Percentiles rank a stretch among this genome's conserved stretches.
phyloP scores from a whole-genome alignment of 2,888 invertebrate species.

The Patella pellucida region DNA sequence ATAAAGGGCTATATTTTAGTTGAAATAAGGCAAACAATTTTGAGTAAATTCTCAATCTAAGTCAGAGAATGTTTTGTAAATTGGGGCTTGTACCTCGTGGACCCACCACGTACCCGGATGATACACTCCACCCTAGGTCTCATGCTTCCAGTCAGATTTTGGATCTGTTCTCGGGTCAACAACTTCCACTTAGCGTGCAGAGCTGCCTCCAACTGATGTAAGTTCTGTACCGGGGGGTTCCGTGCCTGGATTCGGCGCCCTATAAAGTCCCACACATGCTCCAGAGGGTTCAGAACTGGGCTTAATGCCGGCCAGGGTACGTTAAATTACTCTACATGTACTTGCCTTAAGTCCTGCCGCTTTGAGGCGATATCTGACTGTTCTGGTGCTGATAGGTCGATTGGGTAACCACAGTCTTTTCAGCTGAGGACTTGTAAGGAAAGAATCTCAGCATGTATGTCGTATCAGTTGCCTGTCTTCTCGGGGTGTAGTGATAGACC shows the following conservation, averaged over 20 bases:
- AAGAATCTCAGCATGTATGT: neutral
- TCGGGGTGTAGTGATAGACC: no score
- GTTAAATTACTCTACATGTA: conserved; percentile 21
- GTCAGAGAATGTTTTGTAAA: no score
- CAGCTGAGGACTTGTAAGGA: neutral
- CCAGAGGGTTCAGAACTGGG: neutral
- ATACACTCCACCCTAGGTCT: neutral
- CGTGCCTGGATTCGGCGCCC: neutral
- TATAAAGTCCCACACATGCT: neutral
- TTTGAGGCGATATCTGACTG: neutral
- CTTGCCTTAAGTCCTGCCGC: neutral
- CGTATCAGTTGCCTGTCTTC: no score
- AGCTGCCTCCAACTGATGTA: no score
- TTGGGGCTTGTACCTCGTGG: neutral
- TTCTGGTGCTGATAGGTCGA: neutral
- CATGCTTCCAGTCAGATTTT: neutral
- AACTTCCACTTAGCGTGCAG: neutral
- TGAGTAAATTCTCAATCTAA: no score
- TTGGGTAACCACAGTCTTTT: neutral
- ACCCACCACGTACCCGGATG: neutral
- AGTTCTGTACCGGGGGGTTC: no score
- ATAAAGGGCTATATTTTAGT: no score
- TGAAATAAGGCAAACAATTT: no score
- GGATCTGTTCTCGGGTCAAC: neutral
- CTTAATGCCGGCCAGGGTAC: conserved; percentile 1